Evolutionary conservation across 2,888 invertebrate genomes (phyloP).

Genomic region (Acronicta leporina): DNA sequence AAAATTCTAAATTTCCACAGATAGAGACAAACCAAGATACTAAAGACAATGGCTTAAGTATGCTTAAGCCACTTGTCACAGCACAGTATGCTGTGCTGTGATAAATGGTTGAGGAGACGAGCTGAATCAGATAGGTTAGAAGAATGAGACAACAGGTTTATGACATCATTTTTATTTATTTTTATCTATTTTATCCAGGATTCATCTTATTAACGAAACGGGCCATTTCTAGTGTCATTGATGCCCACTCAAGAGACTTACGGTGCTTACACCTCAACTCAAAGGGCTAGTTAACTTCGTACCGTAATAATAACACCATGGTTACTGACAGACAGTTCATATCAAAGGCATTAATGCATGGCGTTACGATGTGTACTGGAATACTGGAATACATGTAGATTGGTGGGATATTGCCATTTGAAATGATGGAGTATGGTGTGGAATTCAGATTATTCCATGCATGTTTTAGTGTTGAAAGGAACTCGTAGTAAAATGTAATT

Average conservation of each 20-base stretch:
- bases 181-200: too few relatives aligned
- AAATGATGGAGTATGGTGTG: not conserved
- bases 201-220: too few relatives aligned
- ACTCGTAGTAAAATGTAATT: not conserved
- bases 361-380: not conserved
- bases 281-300: not conserved
- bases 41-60: too few relatives aligned
- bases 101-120: too few relatives aligned
- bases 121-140: not conserved
- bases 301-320: not conserved
- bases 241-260: not conserved
- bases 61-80: too few relatives aligned
- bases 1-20: too few relatives aligned
- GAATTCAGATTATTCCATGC: not conserved
- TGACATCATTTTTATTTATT: too few relatives aligned
- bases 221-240: too few relatives aligned
- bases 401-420: not conserved
- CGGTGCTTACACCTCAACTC: not conserved
- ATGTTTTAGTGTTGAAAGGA: not conserved
- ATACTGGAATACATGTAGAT: not conserved
- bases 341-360: constrained; percentile 6
- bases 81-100: too few relatives aligned
- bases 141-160: not conserved
- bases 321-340: not conserved
- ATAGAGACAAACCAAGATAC: too few relatives aligned